Evolutionary conservation across 2,113 vertebrate genomes (phyloP).

Genomic region (Rutilus rutilus): DNA sequence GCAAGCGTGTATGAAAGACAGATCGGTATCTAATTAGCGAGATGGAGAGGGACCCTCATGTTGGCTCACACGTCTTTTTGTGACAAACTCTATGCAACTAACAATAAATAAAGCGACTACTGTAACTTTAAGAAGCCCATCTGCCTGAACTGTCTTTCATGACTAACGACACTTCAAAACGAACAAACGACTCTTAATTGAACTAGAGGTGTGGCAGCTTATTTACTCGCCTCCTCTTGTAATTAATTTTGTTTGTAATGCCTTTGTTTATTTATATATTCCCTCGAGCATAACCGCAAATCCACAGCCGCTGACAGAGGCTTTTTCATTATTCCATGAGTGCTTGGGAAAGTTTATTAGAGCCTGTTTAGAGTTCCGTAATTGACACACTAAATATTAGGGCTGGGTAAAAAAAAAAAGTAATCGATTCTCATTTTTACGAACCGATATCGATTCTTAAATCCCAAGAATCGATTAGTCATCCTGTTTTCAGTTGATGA

Average conservation of each 20-base stretch:
- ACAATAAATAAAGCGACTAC: neutral
- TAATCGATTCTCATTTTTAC: too few relatives aligned
- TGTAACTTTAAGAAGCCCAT: conserved; percentile 33
- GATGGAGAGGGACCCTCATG: neutral
- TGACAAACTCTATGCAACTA: neutral
- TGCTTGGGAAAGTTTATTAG: conserved; percentile 24
- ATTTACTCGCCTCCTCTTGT: conserved; percentile 34
- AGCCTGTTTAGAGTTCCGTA: neutral
- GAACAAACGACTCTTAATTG: conserved; percentile 48
- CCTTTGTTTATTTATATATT: conserved; percentile 47
- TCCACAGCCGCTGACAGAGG: conserved; percentile 27
- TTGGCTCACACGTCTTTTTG: neutral
- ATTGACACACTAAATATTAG: too few relatives aligned
- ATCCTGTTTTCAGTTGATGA: too few relatives aligned
- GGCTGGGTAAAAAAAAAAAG: too few relatives aligned
- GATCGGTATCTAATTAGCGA: neutral
- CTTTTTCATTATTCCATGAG: conserved; percentile 11
- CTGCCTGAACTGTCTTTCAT: conserved; percentile 29
- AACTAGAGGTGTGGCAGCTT: conserved; percentile 43
- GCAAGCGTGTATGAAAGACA: neutral
- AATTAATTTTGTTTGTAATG: conserved; percentile 49
- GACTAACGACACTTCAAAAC: conserved; percentile 40
- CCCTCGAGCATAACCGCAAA: conserved; percentile 38
- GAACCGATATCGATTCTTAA: too few relatives aligned
- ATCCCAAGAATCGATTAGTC: too few relatives aligned